Evolutionary conservation across 2,888 invertebrate species (phyloP), one percentile per base, ranked within the genome.

Genomic region (Rhamphomyia laevipes): DNA sequence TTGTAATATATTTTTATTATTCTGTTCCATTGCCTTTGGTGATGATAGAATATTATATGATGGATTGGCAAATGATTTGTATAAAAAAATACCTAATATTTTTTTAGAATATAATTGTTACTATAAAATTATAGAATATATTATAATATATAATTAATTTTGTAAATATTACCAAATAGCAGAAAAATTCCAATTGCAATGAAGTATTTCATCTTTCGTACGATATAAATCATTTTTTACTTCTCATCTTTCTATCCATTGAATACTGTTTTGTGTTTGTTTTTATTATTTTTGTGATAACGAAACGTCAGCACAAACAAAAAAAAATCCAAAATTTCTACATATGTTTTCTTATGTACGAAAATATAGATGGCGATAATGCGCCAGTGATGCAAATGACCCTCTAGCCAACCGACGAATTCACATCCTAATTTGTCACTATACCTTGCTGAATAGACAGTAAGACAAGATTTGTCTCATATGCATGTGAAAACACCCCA

Each of bases 151-250:
- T 27, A 27, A 2, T 27, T 27, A 27, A 27, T 27, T 7, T 27
- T 27, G 4, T 27, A 7, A 7, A 27, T 27, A 27, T 51, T 49
- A 57, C 57, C 54, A 48, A 55, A 48, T 38, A 54, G 33, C 16
- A 54, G 40, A 17, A 55, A 49, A 31, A 63, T 46, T 27, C 56
- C 54, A 23, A 56, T 43, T 23, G 59, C 50, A 21, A 56, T 53
- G 43, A 61, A 55, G 45, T 61, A 58, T 57, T 64, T 63, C 58
- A 63, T 62, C 56, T 60, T 61, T 47, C 61, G 59, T 47, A 59
- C 62, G 13, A 57, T 56, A 53, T 57, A 58, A 57, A 58, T 57
- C 61, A 62, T 60, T 56, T 54, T 54, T 53, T 46, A 53, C 27
- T 23, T 45, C 42, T 17, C 10, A 17, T 15, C 16, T 17, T 38